Conservation (phyloP, 2,888 invertebrate genomes). For the Dioctria linearis region DNA sequence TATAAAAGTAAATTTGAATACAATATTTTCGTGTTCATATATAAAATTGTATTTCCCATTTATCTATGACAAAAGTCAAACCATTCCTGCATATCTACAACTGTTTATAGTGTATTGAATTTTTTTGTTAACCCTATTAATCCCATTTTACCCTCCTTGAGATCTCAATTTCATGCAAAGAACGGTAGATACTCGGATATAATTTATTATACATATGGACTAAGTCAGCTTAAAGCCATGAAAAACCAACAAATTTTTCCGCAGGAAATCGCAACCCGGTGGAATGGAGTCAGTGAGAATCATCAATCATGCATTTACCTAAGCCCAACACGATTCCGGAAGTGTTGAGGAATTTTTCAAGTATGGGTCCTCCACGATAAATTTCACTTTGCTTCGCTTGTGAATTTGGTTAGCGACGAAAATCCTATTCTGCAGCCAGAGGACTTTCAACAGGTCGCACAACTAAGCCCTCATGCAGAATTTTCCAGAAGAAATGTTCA, state of each 20-base stretch:
- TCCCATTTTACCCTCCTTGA: neutral
- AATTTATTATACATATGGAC: conserved; percentile 41
- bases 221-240: conserved; percentile 27
- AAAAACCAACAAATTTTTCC: conserved; percentile 39
- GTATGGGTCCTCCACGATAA: conserved; percentile 35
- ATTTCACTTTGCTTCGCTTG: conserved; percentile 29
- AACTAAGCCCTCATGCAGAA: conserved; percentile 39
- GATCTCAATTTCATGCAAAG: neutral
- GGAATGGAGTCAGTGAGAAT: neutral
- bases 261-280: conserved; percentile 23
- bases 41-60: too few species aligned
- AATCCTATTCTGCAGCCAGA: conserved; percentile 5
- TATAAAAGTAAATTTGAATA: too few species aligned
- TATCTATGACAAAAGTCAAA: neutral
- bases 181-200: neutral
- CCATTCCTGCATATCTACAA: neutral
- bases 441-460: conserved; percentile 39
- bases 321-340: conserved; percentile 47
- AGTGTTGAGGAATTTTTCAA: conserved; percentile 46
- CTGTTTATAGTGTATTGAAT: neutral
- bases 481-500: conserved; percentile 43
- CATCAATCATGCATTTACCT: conserved; percentile 51
- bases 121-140: neutral
- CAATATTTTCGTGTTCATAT: too few species aligned
- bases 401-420: conserved; percentile 31